Evolutionary conservation across 1,140 invertebrate genomes (phyloP).

Genomic region (Neodiprion virginianus): DNA sequence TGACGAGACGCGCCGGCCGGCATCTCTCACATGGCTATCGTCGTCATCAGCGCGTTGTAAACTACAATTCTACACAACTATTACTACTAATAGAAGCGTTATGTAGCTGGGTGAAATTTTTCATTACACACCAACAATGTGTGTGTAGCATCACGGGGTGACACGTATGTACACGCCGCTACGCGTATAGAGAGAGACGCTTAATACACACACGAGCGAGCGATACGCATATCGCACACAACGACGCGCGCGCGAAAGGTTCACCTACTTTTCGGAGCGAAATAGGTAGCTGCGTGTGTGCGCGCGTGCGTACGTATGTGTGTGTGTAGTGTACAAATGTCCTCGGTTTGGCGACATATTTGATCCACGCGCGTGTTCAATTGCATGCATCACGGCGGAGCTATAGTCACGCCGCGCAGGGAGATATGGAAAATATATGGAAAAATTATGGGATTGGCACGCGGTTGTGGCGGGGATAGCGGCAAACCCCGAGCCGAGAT

Average conservation of each 20-base stretch:
- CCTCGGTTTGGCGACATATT: background rate
- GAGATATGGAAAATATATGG: no score
- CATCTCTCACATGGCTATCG: conserved; percentile 4
- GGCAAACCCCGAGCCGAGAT: background rate
- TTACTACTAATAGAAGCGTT: background rate
- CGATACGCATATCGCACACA: background rate
- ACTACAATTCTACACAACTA: background rate
- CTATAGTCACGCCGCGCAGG: no score
- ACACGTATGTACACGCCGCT: background rate
- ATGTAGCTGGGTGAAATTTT: background rate
- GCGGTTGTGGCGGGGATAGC: background rate
- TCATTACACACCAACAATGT: background rate
- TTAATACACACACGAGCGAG: background rate
- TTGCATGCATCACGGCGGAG: no score
- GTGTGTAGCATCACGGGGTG: background rate
- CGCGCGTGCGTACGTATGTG: background rate
- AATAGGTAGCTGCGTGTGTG: background rate
- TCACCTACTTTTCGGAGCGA: background rate
- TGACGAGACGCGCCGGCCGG: background rate
- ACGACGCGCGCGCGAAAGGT: conserved; percentile 1
- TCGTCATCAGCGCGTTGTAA: background rate
- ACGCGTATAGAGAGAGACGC: background rate
- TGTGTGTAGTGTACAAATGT: background rate
- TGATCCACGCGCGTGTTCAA: background rate
- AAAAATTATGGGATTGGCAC: no score